These are phyloP conservation scores for Panopea generosa DNA, from an alignment of 2,888 invertebrate genomes.

Conservation along the genomic window DNA sequence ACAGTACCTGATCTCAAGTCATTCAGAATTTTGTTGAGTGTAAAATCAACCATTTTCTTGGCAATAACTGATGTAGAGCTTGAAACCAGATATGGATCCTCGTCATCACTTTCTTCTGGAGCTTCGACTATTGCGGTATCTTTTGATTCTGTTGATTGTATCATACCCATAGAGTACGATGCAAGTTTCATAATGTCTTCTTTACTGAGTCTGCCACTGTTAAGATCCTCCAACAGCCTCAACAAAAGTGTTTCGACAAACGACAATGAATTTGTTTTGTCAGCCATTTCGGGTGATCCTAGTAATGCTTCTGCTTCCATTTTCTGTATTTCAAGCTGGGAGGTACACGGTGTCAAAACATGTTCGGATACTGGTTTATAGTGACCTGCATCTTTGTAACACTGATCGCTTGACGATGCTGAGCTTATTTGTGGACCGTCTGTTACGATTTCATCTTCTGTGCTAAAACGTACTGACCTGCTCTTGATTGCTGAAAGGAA, in stretches of 20 bases:
- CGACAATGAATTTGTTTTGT: conserved; percentile 30
- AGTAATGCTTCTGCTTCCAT: conserved; percentile 51
- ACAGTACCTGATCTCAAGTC: conserved; percentile 65
- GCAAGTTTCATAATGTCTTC: conserved; percentile 68
- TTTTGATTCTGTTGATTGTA: conserved; percentile 44
- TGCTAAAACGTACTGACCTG: conserved; percentile 62
- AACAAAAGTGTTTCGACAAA: conserved; percentile 67
- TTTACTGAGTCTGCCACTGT: conserved; percentile 53
- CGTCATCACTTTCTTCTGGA: conserved; percentile 21
- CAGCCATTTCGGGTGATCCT: conserved; percentile 39
- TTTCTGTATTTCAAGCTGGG: conserved; percentile 54
- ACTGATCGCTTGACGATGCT: no score
- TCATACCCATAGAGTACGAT: conserved; percentile 60
- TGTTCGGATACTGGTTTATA: conserved; percentile 65
- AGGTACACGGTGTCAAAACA: conserved; percentile 68
- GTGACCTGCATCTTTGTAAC: neutral
- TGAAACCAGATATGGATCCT: conserved; percentile 28
- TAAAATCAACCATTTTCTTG: conserved; percentile 69
- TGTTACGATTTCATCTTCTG: conserved; percentile 54
- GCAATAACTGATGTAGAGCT: conserved; percentile 61
- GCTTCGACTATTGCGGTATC: conserved; percentile 24
- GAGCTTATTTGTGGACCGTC: no score
- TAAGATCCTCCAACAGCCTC: conserved; percentile 67
- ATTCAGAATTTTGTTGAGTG: conserved; percentile 58
- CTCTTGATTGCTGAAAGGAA: conserved; percentile 45